Evolutionary conservation across 2,113 vertebrate species (phyloP).

Genomic region (Tretioscincus oriximinensis): DNA sequence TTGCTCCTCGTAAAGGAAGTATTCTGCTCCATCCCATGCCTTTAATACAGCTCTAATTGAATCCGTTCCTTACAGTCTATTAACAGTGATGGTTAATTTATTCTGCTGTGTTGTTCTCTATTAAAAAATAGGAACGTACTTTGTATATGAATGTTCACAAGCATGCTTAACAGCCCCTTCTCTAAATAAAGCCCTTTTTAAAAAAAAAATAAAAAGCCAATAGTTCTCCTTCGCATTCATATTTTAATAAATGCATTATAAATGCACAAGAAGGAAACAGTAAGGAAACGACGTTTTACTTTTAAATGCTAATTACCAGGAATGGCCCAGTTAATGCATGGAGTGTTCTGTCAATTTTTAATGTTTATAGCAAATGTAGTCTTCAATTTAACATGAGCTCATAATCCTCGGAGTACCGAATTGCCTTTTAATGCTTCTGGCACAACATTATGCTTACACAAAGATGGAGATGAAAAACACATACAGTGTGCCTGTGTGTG

Average conservation of each 20-base stretch:
- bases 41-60: background rate
- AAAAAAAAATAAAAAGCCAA: conserved; percentile 39
- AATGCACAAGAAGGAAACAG: conserved; percentile 84
- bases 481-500: conserved; percentile 67
- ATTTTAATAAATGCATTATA: conserved; percentile 86
- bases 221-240: conserved; percentile 66
- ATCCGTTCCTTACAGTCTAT: background rate
- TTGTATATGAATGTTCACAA: too few species aligned
- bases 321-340: conserved; percentile 87
- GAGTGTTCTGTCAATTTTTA: conserved; percentile 93
- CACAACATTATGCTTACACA: conserved; percentile 88
- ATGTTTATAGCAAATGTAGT: conserved; percentile 93
- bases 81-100: conserved; percentile 41
- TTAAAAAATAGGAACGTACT: background rate
- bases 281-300: conserved; percentile 87
- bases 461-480: conserved; percentile 90
- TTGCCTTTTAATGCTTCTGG: conserved; percentile 93
- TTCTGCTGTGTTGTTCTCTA: conserved; percentile 24
- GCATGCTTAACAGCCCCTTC: background rate
- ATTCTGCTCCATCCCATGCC: background rate
- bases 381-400: conserved; percentile 98
- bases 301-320: conserved; percentile 87
- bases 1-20: background rate
- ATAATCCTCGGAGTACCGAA: conserved; percentile 96
- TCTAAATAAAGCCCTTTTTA: conserved; percentile 47